Base-by-base conservation (phyloP, 2,113 vertebrate genomes). In the Telmatochromis brachygnathus region DNA sequence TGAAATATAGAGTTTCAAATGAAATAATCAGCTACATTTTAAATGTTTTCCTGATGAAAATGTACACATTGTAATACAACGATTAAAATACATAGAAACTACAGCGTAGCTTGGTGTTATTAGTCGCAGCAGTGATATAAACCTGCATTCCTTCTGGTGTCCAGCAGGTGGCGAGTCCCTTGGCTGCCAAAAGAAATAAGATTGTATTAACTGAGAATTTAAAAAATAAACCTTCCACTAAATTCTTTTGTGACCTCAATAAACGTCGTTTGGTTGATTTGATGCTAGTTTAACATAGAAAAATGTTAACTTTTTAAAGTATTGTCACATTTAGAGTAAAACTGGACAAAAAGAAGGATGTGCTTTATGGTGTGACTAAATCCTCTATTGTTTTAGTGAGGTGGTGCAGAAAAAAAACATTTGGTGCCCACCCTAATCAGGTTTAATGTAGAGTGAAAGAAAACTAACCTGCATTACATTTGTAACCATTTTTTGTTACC, bases 11-110 rank as follows among this genome's bases (percentile, higher is more conserved):
- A 89, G 21, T 79, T 86, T 85, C 23, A 84, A 68, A 87, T 88
- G 12, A 84, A 90, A 92, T 85, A 33, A 86, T 87, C 79, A 88
- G 70, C 86, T 91, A 83, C 80, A 87, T 91, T 92, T 82, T 89
- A 92, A 91, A 90, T 94, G 87, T 94, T 93, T 90, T 90, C 79
- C 81, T 81, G 65, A 94, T 92, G 23, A 84, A 92, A 93, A 88
- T 94, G 93, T 96, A 94, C 83, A 93, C 91, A 88, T 90, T 96
- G 90, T 94, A 93, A 93, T 92, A 91, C 75, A 92, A 90, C 82
- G 77, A 95, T 93, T 93, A 95, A 96, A 95, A 89, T 53, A 86
- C 84, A 90, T 83, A 90, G 82, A 94, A 89, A 87, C 23, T 11
- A 79, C 2, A 26, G 17, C 14, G 39, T 14, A 37, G 23, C 82